Conservation (phyloP, 2,113 vertebrate species). For the Myiagra hebetior region DNA sequence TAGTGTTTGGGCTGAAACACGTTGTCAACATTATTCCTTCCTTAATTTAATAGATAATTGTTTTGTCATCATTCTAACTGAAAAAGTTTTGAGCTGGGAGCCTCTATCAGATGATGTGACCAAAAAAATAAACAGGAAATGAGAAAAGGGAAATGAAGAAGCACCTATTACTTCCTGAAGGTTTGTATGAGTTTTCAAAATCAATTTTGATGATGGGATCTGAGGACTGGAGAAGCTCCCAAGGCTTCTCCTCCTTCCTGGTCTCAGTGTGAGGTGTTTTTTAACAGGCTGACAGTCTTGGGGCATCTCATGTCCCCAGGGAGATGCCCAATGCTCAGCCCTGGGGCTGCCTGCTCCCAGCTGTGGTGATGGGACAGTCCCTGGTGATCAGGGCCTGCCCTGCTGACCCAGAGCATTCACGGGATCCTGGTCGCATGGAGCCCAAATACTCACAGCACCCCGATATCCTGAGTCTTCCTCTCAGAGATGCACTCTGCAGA, state of each 20-base stretch:
- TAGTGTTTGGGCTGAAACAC: not conserved
- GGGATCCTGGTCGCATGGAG: accelerated
- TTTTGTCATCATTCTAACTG: not conserved
- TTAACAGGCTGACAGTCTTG: not conserved
- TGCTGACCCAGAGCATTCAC: accelerated
- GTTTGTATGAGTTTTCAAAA: not conserved
- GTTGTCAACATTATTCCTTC: not conserved
- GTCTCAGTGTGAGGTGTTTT: not conserved
- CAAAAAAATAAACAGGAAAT: not conserved
- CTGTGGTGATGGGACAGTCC: accelerated
- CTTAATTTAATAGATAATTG: not conserved
- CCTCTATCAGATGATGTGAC: not conserved
- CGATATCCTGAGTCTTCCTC: not conserved
- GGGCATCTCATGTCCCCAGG: too few relatives aligned
- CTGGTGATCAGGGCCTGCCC: not conserved
- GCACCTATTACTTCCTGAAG: not conserved
- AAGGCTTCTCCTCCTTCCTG: not conserved
- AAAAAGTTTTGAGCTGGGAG: not conserved
- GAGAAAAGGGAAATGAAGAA: not conserved
- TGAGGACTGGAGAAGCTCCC: not conserved
- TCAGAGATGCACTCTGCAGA: accelerated
- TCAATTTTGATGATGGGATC: not conserved
- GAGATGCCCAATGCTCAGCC: not conserved
- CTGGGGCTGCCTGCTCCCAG: not conserved
- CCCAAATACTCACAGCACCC: not conserved